Base-by-base conservation (phyloP, 1,140 invertebrate species). In the Heliothis subflexa region DNA sequence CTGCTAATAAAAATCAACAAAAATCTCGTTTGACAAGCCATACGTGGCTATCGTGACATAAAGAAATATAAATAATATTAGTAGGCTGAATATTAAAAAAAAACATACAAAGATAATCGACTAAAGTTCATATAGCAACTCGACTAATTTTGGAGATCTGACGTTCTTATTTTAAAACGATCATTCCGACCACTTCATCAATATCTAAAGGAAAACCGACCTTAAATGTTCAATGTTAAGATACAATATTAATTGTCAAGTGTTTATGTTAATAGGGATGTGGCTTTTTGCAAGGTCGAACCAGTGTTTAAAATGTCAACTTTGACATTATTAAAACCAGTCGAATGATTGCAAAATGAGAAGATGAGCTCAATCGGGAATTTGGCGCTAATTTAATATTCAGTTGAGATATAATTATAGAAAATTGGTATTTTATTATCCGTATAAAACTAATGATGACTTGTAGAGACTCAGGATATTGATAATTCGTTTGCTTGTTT, bases 261-360 rank as follows among this genome's bases (percentile, higher is more conserved):
- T 61, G 21, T 49, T 21, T 68, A 78, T 78, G 59, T 77, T 68
- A 59, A 72, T 77, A 70, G 52, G 71, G 47, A 78, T 73, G 74
- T 76, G 81, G 80, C 85, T 85, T 88, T 86, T 84, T 59, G 70
- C 85, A 88, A 89, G 88, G 88, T 83, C 82, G 81, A 55, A 79
- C 52, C 64, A 59, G 78, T 84, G 61, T 78, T 80, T 70, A 74
- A 75, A 79, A 78, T 81, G 80, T 84, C 83, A 88, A 85, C 88
- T 89, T 84, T 89, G 86, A 86, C 86, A 89, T 88, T 89, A 84
- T 62, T 55, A 62, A 81, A 85, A 82, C 81, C 54, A 78, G 82
- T 83, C 66, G 73, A 72, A 28, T 21, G 61, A 75, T 85, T 85
- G 80, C 81, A 77, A 85, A 85, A 86, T 82, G 14, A 62, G 47